phyloP scores from a whole-genome alignment of 2,888 invertebrate genomes.

The Caenorhabditis sp. region DNA sequence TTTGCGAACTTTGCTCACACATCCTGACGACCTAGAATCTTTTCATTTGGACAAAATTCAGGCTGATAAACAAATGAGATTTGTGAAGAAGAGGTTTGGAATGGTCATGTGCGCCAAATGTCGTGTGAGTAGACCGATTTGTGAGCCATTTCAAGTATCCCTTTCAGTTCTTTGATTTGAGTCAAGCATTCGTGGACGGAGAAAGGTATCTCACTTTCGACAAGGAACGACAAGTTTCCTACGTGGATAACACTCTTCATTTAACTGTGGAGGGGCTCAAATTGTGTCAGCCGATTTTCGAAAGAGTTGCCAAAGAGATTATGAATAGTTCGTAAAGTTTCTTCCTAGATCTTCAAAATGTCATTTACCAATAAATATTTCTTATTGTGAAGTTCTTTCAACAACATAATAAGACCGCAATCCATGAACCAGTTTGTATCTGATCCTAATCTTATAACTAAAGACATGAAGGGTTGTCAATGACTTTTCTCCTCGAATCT shows the following conservation, averaged over 20 bases:
- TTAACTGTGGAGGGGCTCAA: slow-evolving; percentile 6
- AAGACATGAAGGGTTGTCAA: slow-evolving; percentile 1
- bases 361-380: no score
- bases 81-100: slow-evolving; percentile 29
- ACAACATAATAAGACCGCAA: not conserved
- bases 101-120: slow-evolving; percentile 28
- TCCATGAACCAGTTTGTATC: slow-evolving; percentile 5
- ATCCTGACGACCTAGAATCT: slow-evolving; percentile 28
- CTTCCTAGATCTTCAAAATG: not conserved
- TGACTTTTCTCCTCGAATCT: not conserved
- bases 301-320: slow-evolving; percentile 7
- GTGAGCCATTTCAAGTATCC: not conserved
- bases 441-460: slow-evolving; percentile 21
- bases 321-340: not conserved
- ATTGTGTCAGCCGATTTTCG: slow-evolving; percentile 10
- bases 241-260: slow-evolving; percentile 47
- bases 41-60: slow-evolving; percentile 21
- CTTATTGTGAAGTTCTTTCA: no score
- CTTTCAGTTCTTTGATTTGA: slow-evolving; percentile 50
- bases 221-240: slow-evolving; percentile 12
- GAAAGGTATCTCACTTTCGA: slow-evolving; percentile 44
- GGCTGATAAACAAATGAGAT: slow-evolving; percentile 11
- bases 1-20: slow-evolving; percentile 7
- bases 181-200: slow-evolving; percentile 1
- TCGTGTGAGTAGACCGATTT: slow-evolving; percentile 3